Percentiles rank a stretch among this genome's conserved stretches.
These are phyloP conservation scores for Silurus aristotelis DNA, from an alignment of 2,797 vertebrate genomes.

Conservation along the genomic window DNA sequence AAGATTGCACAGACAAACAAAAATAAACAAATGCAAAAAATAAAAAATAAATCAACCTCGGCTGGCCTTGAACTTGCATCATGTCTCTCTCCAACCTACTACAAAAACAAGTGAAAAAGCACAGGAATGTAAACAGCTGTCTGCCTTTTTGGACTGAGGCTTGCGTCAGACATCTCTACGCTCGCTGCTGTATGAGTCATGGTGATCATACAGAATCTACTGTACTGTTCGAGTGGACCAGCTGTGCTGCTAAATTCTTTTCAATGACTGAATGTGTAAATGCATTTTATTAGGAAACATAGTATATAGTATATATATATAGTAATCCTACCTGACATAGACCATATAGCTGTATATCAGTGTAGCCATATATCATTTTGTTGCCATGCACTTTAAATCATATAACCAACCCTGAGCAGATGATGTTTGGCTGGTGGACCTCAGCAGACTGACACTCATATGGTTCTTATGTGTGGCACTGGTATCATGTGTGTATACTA, in stretches of 20 bases:
- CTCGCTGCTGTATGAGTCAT: constrained; percentile 33
- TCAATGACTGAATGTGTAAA: background rate
- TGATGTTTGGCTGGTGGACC: background rate
- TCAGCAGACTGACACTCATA: background rate
- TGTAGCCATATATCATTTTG: background rate
- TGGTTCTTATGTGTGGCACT: too few relatives aligned
- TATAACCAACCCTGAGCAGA: too few relatives aligned
- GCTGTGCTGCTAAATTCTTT: constrained; percentile 6
- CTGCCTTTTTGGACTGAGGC: constrained; percentile 15
- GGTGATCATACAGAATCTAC: constrained; percentile 1
- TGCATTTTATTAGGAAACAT: constrained; percentile 1
- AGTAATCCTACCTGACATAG: background rate
- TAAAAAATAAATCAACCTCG: background rate
- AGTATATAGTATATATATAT: too few relatives aligned
- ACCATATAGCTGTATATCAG: background rate
- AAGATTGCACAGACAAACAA: constrained; percentile 1
- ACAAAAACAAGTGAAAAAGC: constrained; percentile 25
- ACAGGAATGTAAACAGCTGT: constrained; percentile 26
- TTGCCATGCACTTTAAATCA: background rate
- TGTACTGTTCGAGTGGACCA: constrained; percentile 7
- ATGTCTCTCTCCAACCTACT: constrained; percentile 3
- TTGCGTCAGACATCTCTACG: constrained; percentile 28
- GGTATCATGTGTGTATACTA: background rate
- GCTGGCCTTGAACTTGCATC: constrained; percentile 15
- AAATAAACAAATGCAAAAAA: constrained; percentile 20